phyloP scores from a whole-genome alignment of 2,797 vertebrate genomes.

The Natrix natrix region DNA sequence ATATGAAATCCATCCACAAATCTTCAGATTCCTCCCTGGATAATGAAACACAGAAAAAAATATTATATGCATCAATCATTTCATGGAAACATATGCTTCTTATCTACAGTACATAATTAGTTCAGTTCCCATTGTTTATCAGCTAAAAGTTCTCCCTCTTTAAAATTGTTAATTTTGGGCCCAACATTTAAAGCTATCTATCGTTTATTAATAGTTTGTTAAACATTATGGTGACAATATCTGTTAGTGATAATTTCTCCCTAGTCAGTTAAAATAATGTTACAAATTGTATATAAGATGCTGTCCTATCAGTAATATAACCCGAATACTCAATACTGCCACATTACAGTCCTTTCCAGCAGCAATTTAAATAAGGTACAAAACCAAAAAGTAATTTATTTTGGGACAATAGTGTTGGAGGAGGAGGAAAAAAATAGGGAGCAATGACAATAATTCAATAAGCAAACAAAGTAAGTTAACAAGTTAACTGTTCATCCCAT shows the following conservation, averaged over 20 bases:
- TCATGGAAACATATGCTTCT: neutral
- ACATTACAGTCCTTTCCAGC: neutral
- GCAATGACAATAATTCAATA: neutral
- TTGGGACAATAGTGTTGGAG: neutral
- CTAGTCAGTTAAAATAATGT: neutral
- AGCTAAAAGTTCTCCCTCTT: neutral
- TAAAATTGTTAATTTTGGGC: neutral
- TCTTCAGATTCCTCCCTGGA: neutral
- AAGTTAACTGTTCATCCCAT: neutral
- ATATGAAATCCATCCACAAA: constrained; percentile 2
- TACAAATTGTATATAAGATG: neutral
- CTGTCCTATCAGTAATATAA: neutral
- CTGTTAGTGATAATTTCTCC: neutral
- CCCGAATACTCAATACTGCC: neutral
- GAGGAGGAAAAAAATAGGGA: neutral
- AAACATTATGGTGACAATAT: neutral
- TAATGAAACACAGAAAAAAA: neutral
- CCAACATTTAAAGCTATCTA: neutral
- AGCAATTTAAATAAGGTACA: neutral
- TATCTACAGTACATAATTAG: neutral
- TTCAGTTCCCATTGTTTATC: neutral
- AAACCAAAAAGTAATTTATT: neutral
- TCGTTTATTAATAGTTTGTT: neutral
- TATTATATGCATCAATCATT: neutral
- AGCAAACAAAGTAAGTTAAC: neutral